Evolutionary conservation across 1,140 invertebrate species (phyloP).

Genomic region (Calephelis nemesis): DNA sequence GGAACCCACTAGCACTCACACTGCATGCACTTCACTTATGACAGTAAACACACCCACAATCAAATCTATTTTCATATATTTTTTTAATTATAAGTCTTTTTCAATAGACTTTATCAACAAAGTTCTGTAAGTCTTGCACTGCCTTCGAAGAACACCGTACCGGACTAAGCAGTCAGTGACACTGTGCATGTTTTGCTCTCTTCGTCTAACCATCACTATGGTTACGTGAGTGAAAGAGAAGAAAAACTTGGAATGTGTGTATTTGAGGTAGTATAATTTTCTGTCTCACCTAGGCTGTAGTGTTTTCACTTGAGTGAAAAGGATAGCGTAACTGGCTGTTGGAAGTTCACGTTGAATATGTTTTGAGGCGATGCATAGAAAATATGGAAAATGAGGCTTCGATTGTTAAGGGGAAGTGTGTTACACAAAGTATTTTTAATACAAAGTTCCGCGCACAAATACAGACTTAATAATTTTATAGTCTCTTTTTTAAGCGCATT

Average conservation of each 20-base stretch:
- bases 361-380: constrained; percentile 51
- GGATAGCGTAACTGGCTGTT: constrained; percentile 43
- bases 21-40: constrained; percentile 47
- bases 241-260: constrained; percentile 55
- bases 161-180: constrained; percentile 71
- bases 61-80: constrained; percentile 5
- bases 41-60: constrained; percentile 39
- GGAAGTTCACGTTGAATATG: constrained; percentile 53
- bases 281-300: constrained; percentile 41
- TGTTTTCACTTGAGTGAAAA: constrained; percentile 39
- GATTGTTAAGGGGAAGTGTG: constrained; percentile 51
- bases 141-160: constrained; percentile 30
- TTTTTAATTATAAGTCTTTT: constrained; percentile 4
- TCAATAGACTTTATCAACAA: constrained; percentile 17
- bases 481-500: too few relatives aligned
- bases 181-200: constrained; percentile 55
- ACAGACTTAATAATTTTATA: too few relatives aligned
- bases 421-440: background rate
- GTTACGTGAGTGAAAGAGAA: constrained; percentile 44
- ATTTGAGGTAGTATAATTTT: constrained; percentile 28
- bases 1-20: constrained; percentile 34
- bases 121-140: constrained; percentile 24
- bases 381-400: constrained; percentile 66
- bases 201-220: constrained; percentile 36
- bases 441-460: too few relatives aligned